Evolutionary conservation across 2,888 invertebrate species (phyloP), one percentile per base, ranked within the genome.

Genomic region (Odontocolon sp.): DNA sequence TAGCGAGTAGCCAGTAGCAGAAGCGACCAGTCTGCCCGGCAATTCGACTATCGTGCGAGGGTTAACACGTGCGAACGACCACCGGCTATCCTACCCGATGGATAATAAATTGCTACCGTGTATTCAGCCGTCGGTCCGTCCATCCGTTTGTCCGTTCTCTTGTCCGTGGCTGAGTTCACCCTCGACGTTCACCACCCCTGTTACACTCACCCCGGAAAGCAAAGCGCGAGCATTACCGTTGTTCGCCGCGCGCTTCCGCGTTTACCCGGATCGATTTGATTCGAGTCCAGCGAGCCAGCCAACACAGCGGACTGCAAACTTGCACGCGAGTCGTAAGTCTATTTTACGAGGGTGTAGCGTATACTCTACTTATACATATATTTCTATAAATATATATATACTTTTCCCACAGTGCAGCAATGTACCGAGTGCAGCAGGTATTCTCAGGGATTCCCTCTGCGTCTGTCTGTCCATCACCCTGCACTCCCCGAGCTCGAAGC

Each of bases 261-360:
- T 84, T 83, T 80, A 79, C 77, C 61, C 75, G 79, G 77, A 84
- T 84, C 84, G 83, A 85, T 85, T 85, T 83, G 79, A 84, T 83
- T 82, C 78, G 79, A 80, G 80, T 80, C 78, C 81, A 75, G 68
- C 74, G 75, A 78, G 79, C 36, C 36, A 2, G n/a, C 3, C 56
- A 74, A 56, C 47, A 64, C 57, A 67, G 67, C 59, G 38, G 14
- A 45, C 42, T 28, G 38, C 54, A 23, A 63, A 50, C 71, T 63
- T 63, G 76, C 77, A 77, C 77, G 77, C 77, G 71, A 77, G 21
- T 77, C 71, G 77, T 72, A 57, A 77, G 63, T 77, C 77, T 68
- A 77, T 77, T 77, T 72, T 72, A 77, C 77, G 77, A 77, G 63
- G 71, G 42, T 38, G 2, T 59, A 16, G n/a, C n/a, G n/a, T 33